A percentile compares a stretch with the other conserved stretches of the same genome.
Evolutionary conservation across 2,888 invertebrate genomes (phyloP).

Genomic region (Tetragnatha montana): DNA sequence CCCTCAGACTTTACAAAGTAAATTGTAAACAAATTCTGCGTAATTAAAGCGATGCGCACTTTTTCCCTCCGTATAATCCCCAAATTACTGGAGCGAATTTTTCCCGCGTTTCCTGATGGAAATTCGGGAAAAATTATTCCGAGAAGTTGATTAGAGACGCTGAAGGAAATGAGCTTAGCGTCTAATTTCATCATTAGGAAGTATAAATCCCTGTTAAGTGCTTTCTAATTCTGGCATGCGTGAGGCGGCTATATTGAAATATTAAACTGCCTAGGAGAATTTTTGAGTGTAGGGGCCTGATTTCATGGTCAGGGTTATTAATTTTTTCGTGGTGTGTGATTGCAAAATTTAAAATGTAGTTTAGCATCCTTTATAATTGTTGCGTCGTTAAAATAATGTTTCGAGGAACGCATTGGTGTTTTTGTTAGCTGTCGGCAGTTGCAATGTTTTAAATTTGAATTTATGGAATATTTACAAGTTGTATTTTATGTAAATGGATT

Average conservation of each 20-base stretch:
- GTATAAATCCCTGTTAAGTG: constrained; percentile 43
- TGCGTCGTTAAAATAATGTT: no score
- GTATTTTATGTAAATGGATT: no score
- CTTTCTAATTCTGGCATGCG: constrained; percentile 23
- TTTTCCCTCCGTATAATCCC: constrained; percentile 28
- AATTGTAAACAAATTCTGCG: background rate
- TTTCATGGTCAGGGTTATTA: background rate
- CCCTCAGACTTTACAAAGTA: background rate
- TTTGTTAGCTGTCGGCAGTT: no score
- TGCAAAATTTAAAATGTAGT: no score
- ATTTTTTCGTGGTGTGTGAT: no score
- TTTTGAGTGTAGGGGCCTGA: background rate
- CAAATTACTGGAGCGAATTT: constrained; percentile 17
- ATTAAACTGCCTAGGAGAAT: constrained; percentile 9
- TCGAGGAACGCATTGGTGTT: no score
- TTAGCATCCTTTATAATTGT: no score
- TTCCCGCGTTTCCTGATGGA: constrained; percentile 41
- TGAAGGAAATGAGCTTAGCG: constrained; percentile 35
- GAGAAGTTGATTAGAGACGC: constrained; percentile 45
- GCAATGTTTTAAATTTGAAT: no score
- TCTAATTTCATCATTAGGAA: constrained; percentile 56
- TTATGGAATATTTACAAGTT: no score
- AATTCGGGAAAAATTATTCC: constrained; percentile 12
- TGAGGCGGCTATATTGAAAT: constrained; percentile 10
- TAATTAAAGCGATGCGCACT: constrained; percentile 31